Conservation (phyloP, 2,888 invertebrate species). For the Chloromyia formosa region DNA sequence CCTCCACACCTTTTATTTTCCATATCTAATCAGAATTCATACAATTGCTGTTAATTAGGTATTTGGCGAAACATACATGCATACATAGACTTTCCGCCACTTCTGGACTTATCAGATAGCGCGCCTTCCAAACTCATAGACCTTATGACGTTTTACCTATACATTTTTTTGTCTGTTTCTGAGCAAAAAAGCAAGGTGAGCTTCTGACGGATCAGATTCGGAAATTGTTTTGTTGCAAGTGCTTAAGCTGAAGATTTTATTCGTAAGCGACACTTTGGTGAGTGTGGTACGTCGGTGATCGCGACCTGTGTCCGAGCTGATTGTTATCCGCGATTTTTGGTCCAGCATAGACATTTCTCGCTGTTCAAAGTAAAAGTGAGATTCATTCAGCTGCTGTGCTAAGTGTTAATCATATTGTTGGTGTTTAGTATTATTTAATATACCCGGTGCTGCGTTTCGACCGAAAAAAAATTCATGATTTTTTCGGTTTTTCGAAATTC, state of each 20-base stretch:
- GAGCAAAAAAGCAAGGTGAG: conserved; percentile 6
- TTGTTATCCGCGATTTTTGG: conserved; percentile 19
- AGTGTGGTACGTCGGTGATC: conserved; percentile 34
- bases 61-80: no score
- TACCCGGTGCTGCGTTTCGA: not conserved
- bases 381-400: not conserved
- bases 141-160: no score
- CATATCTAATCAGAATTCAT: no score
- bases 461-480: no score
- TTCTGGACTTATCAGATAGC: no score
- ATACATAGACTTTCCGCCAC: no score
- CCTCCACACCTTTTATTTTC: no score
- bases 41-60: no score
- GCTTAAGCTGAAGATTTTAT: conserved; percentile 31
- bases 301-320: conserved; percentile 8
- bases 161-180: no score
- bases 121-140: no score
- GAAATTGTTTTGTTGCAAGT: conserved; percentile 32
- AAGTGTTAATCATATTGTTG: conserved; percentile 1
- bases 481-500: no score
- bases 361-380: conserved; percentile 4
- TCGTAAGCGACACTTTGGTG: conserved; percentile 43
- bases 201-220: conserved; percentile 37
- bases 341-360: not conserved
- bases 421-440: not conserved